These are phyloP conservation scores for Parus major DNA, from an alignment of 2,113 vertebrate genomes.

Conservation along the genomic window DNA sequence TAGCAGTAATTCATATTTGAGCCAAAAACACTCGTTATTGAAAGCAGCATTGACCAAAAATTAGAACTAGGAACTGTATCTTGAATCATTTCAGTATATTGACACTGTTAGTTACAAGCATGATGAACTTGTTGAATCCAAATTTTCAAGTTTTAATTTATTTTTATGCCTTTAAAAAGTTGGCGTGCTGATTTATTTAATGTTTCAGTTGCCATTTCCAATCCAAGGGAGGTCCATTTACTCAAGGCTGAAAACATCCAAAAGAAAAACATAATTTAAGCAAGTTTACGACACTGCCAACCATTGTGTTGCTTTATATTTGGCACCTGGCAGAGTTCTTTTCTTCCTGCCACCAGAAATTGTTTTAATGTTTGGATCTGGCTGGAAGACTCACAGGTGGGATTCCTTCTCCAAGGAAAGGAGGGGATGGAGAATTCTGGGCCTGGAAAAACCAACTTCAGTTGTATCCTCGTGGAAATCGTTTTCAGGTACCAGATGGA, in stretches of 20 bases:
- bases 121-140: background rate
- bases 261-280: background rate
- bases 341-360: background rate
- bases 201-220: background rate
- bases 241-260: background rate
- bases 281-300: background rate
- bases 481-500: background rate
- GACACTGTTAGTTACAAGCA: background rate
- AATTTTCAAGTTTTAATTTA: background rate
- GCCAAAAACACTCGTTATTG: background rate
- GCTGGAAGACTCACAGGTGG: background rate
- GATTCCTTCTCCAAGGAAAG: background rate
- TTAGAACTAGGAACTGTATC: background rate
- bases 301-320: slow-evolving; percentile 13
- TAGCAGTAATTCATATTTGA: background rate
- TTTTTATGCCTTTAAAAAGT: background rate
- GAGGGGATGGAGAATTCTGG: background rate
- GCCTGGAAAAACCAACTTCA: background rate
- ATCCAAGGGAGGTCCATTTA: background rate
- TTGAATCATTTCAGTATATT: background rate
- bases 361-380: background rate
- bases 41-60: background rate
- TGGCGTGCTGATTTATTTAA: background rate
- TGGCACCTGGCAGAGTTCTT: background rate
- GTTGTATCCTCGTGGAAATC: background rate